Conservation (phyloP, 2,888 invertebrate species). For the Machimus rusticus region DNA sequence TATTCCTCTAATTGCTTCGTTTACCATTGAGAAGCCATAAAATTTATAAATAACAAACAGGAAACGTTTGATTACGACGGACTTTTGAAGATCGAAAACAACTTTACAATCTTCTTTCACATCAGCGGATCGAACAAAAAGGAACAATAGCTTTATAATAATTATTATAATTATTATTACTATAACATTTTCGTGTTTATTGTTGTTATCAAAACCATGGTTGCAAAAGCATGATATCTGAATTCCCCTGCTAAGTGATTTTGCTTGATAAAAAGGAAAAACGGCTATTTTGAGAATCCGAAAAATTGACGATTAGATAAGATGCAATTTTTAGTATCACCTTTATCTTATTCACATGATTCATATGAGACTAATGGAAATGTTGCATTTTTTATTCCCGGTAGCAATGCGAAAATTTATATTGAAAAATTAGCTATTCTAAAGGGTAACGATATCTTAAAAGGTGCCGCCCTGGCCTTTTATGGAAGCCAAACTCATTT, state of each 20-base stretch:
- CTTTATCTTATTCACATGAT: neutral
- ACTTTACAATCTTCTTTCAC: neutral
- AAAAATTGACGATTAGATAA: neutral
- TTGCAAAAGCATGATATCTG: neutral
- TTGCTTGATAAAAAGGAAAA: neutral
- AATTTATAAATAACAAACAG: no score
- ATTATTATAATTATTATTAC: neutral
- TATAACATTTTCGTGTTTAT: neutral
- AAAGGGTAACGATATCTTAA: neutral
- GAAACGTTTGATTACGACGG: no score
- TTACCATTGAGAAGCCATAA: no score
- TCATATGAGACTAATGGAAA: neutral
- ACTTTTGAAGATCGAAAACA: neutral
- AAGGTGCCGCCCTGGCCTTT: neutral
- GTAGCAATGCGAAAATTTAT: neutral
- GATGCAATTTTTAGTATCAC: neutral
- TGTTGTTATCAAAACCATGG: neutral
- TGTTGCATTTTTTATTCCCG: neutral
- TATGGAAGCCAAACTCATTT: neutral
- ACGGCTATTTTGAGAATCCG: neutral
- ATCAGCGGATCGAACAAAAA: neutral
- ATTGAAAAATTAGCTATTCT: neutral
- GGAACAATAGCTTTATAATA: neutral
- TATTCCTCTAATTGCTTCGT: no score
- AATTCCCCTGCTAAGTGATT: neutral